These are phyloP conservation scores for Phrynocephalus forsythii DNA, from an alignment of 2,797 vertebrate genomes.

Conservation along the genomic window DNA sequence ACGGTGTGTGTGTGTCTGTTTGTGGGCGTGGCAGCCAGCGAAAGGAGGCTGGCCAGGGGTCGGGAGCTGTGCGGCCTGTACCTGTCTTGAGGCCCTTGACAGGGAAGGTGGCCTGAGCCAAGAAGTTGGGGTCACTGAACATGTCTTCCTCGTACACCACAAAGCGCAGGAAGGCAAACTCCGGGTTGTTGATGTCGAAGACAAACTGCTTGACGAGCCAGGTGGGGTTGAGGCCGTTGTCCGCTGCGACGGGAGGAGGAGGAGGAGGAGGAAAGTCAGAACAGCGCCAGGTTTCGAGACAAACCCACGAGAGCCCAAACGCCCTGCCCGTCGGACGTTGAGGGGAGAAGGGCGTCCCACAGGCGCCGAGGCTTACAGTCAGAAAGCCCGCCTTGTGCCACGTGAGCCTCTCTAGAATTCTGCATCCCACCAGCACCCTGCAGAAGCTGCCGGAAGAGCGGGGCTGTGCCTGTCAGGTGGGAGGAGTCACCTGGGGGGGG, in stretches of 20 bases:
- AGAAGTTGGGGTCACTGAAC: slow-evolving; percentile 83
- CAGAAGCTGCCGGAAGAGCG: too few relatives aligned
- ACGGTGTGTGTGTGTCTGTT: background rate
- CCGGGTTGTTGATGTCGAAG: slow-evolving; percentile 79
- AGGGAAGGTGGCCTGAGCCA: slow-evolving; percentile 79
- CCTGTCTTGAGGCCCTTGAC: slow-evolving; percentile 80
- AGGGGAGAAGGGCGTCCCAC: background rate
- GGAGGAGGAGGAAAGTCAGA: accelerated
- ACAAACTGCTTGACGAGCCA: slow-evolving; percentile 80
- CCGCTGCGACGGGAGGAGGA: slow-evolving; percentile 48
- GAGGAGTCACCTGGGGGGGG: too few relatives aligned
- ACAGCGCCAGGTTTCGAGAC: background rate
- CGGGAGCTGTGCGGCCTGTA: slow-evolving; percentile 17
- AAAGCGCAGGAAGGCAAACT: slow-evolving; percentile 79
- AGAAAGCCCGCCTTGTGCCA: background rate
- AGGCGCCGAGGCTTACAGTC: accelerated
- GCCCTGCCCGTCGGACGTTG: too few relatives aligned
- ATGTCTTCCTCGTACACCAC: slow-evolving; percentile 82
- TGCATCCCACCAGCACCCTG: too few relatives aligned
- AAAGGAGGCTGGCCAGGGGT: too few relatives aligned
- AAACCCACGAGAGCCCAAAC: background rate
- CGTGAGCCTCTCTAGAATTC: too few relatives aligned
- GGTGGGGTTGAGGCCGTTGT: slow-evolving; percentile 78
- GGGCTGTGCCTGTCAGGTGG: too few relatives aligned
- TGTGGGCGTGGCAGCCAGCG: too few relatives aligned